Conservation (phyloP, 2,113 vertebrate species). For the Silurus meridionalis region DNA sequence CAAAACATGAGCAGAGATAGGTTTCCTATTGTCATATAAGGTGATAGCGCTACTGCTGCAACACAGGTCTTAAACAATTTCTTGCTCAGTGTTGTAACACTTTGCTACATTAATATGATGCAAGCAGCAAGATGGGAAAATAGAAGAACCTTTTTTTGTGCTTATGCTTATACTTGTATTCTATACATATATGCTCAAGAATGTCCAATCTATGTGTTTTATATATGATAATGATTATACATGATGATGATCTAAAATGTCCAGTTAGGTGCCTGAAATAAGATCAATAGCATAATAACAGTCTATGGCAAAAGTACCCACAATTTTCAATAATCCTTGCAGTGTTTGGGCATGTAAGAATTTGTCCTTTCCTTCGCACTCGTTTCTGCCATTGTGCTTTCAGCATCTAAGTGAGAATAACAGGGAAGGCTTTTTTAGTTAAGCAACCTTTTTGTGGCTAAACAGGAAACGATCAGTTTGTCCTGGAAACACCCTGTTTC, state of each 20-base stretch:
- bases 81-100: neutral
- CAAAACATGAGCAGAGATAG: neutral
- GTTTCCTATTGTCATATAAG: conserved; percentile 14
- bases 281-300: neutral
- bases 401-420: conserved; percentile 26
- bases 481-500: conserved; percentile 41
- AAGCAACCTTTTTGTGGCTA: conserved; percentile 43
- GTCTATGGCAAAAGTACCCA: neutral
- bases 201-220: neutral
- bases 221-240: neutral
- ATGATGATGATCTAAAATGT: neutral
- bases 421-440: conserved; percentile 3
- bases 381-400: conserved; percentile 23
- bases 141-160: neutral
- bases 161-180: neutral
- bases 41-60: neutral
- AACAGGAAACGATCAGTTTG: conserved; percentile 40
- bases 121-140: neutral
- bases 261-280: neutral
- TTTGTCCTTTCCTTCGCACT: conserved; percentile 21
- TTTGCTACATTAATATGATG: neutral
- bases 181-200: neutral
- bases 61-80: neutral
- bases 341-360: conserved; percentile 13
- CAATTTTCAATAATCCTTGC: neutral